phyloP scores from a whole-genome alignment of 2,797 vertebrate genomes.

The Muraenolepis orangiensis region DNA sequence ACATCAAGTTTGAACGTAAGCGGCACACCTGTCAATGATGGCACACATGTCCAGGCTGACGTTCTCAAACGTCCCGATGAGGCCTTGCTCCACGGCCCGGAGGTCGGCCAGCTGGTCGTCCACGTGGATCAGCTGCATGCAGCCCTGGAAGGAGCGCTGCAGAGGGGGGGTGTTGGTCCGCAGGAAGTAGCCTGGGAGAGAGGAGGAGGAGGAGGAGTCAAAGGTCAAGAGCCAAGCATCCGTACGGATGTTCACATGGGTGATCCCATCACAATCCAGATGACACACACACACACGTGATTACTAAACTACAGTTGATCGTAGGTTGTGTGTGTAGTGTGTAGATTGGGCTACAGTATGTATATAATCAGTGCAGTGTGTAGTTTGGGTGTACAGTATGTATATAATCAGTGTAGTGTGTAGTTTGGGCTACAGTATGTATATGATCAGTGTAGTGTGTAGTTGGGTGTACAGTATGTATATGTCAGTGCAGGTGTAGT shows the following conservation, averaged over 20 bases:
- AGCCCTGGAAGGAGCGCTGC: constrained; percentile 92
- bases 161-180: constrained; percentile 61
- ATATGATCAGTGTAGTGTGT: no score
- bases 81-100: constrained; percentile 83
- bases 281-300: no score
- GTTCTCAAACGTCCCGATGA: constrained; percentile 88
- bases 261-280: no score
- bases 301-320: neutral
- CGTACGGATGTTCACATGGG: no score
- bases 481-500: no score
- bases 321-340: neutral
- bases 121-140: constrained; percentile 94
- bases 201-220: neutral
- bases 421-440: no score
- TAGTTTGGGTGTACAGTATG: neutral
- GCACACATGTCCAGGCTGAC: constrained; percentile 97
- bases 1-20: no score
- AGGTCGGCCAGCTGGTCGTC: constrained; percentile 90
- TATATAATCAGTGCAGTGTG: neutral
- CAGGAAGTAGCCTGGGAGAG: constrained; percentile 77
- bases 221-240: constrained; percentile 2
- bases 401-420: no score
- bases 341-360: no score
- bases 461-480: no score
- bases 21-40: constrained; percentile 90